phyloP scores from a whole-genome alignment of 2,113 vertebrate genomes.

The Machaerirhynchus nigripectus region DNA sequence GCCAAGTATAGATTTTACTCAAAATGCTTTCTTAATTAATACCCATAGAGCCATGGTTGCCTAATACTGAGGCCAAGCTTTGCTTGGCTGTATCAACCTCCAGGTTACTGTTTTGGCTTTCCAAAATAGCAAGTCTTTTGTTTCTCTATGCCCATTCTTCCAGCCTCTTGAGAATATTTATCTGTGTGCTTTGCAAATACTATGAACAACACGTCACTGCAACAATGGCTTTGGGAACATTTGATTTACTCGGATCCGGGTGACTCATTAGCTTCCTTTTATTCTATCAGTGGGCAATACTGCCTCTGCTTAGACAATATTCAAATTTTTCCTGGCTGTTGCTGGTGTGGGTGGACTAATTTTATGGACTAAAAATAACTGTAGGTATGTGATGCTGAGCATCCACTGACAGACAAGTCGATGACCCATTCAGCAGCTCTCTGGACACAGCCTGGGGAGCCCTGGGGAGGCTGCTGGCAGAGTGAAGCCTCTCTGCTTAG shows the following conservation, averaged over 20 bases:
- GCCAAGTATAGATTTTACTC: background rate
- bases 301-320: background rate
- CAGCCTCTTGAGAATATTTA: background rate
- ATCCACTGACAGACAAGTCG: background rate
- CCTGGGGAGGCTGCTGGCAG: background rate
- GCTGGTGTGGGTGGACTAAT: background rate
- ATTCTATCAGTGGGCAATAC: background rate
- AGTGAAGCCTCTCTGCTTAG: background rate
- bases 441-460: background rate
- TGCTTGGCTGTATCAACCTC: background rate
- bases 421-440: background rate
- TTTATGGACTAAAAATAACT: background rate
- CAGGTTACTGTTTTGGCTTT: background rate
- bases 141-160: background rate
- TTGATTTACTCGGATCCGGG: background rate
- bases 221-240: background rate
- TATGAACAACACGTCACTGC: background rate
- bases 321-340: background rate
- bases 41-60: background rate
- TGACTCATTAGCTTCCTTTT: slow-evolving; percentile 24
- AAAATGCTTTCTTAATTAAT: background rate
- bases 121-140: background rate
- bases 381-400: background rate
- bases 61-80: background rate
- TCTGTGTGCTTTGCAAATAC: background rate